These are phyloP conservation scores for Diceros bicornis DNA, from an alignment of 2,797 vertebrate genomes.

Conservation along the genomic window DNA sequence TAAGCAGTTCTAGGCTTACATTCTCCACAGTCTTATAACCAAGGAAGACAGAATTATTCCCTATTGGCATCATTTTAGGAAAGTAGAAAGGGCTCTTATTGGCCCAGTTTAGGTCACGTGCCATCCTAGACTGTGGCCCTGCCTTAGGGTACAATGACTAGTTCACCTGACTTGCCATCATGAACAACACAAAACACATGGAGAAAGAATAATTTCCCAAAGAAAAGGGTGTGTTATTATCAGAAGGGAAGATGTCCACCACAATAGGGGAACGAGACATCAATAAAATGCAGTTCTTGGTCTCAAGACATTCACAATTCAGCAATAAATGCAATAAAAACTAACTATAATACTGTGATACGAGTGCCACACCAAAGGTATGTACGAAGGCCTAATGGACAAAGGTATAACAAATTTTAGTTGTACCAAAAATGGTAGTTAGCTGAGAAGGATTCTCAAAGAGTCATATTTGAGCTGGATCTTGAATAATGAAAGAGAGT, in stretches of 20 bases:
- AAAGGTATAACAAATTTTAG: not conserved
- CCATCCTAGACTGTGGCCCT: not conserved
- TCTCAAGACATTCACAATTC: not conserved
- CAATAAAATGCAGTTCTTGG: not conserved
- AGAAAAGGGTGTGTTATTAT: not conserved
- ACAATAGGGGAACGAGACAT: not conserved
- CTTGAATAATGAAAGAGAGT: not conserved
- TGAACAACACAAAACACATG: not conserved
- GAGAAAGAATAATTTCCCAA: not conserved
- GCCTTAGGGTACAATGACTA: not conserved
- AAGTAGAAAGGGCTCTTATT: not conserved
- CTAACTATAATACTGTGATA: not conserved
- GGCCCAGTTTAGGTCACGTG: not conserved
- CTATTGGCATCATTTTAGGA: not conserved
- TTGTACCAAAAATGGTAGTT: not conserved
- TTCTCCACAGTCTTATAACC: not conserved
- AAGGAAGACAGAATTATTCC: not conserved
- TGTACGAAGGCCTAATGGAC: not conserved
- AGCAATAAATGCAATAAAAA: not conserved
- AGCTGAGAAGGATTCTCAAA: not conserved
- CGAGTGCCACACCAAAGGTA: not conserved
- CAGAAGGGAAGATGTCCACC: not conserved
- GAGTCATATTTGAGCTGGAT: not conserved
- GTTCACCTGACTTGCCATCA: not conserved
- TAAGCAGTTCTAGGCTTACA: not conserved